phyloP scores from a whole-genome alignment of 2,113 vertebrate species.

The Cercopithecus mona region DNA sequence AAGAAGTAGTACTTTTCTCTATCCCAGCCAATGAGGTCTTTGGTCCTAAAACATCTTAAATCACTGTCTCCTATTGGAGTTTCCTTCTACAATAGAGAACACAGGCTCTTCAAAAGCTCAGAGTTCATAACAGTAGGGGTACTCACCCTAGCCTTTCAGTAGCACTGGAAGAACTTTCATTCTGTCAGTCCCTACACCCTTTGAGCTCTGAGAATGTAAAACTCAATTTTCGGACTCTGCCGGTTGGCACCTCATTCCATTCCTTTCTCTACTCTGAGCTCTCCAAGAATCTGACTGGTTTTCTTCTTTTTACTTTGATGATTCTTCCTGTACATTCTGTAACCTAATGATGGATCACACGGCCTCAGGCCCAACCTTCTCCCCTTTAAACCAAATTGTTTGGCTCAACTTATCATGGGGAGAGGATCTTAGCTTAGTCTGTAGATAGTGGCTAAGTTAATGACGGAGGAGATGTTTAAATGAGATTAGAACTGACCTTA shows the following conservation, averaged over 20 bases:
- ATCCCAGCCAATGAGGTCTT: background rate
- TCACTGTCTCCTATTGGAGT: background rate
- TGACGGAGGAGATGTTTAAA: background rate
- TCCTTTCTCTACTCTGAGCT: background rate
- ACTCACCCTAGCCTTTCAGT: background rate
- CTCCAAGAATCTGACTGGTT: background rate
- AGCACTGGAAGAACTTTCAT: background rate
- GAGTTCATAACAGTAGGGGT: background rate
- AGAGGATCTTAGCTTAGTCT: background rate
- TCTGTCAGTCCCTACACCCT: background rate
- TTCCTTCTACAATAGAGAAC: background rate
- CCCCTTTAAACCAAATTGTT: background rate
- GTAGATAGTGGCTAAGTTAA: background rate
- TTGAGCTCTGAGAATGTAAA: background rate
- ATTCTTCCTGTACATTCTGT: background rate
- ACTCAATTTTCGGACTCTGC: background rate
- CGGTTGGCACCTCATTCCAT: background rate
- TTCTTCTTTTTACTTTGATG: background rate
- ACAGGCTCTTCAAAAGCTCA: background rate
- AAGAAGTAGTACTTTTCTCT: background rate
- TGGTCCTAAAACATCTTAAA: background rate
- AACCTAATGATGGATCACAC: background rate
- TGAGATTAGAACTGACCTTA: background rate
- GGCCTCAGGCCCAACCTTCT: background rate
- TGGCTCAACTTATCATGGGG: background rate